These are phyloP conservation scores for Crotalus viridis DNA, from an alignment of 2,113 vertebrate genomes.

Conservation along the genomic window DNA sequence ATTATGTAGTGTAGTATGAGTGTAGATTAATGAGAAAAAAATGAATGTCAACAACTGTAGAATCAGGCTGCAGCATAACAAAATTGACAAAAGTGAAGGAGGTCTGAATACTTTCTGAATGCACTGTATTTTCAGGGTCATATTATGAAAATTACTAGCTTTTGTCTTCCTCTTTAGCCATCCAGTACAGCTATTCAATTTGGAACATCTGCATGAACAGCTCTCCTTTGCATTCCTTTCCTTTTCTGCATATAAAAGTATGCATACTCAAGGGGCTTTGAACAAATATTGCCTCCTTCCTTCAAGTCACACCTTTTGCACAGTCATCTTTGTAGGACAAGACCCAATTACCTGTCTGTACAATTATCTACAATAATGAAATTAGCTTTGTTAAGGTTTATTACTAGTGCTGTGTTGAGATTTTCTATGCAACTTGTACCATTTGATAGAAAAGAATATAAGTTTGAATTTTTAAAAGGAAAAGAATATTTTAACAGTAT, in stretches of 20 bases:
- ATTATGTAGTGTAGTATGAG: too few relatives aligned
- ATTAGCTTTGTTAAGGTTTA: background rate
- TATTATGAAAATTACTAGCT: background rate
- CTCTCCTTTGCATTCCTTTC: background rate
- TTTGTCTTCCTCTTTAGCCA: background rate
- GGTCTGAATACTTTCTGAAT: too few relatives aligned
- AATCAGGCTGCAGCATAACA: too few relatives aligned
- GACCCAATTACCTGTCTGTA: background rate
- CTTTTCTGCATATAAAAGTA: background rate
- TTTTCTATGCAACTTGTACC: background rate
- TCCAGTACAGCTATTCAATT: background rate
- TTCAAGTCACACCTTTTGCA: background rate
- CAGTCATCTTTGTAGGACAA: background rate
- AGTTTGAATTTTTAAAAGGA: background rate
- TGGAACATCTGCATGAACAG: background rate
- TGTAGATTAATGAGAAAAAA: too few relatives aligned
- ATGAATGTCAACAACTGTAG: too few relatives aligned
- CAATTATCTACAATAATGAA: background rate
- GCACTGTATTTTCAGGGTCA: background rate
- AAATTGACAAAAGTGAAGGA: too few relatives aligned
- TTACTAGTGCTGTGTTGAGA: background rate
- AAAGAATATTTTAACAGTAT: background rate
- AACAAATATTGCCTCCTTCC: background rate
- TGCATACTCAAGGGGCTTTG: background rate
- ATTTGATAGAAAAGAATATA: background rate